Evolutionary conservation across 2,797 vertebrate species (phyloP).

Genomic region (Balearica regulorum): DNA sequence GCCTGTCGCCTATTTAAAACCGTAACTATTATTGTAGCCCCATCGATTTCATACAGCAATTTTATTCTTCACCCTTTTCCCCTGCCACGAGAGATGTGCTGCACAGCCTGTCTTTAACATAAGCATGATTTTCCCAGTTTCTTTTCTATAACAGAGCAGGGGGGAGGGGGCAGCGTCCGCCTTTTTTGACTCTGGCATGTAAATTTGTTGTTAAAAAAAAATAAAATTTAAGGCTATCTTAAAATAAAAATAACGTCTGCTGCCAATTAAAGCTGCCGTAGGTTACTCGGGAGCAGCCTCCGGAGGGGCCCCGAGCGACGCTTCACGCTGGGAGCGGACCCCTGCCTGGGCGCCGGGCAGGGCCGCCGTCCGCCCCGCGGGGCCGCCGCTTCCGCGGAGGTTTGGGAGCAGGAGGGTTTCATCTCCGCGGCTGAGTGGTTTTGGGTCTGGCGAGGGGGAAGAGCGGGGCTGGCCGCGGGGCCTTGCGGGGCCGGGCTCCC

Average conservation of each 20-base stretch:
- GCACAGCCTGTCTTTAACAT: not conserved
- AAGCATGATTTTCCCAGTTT: not conserved
- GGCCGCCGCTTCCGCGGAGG: not conserved
- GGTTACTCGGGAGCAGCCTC: not conserved
- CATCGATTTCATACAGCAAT: not conserved
- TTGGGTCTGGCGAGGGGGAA: not conserved
- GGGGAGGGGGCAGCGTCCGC: not conserved
- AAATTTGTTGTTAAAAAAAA: not conserved
- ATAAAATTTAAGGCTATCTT: not conserved
- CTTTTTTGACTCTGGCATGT: not conserved
- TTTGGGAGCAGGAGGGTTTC: not conserved
- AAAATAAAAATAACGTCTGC: conserved; percentile 4
- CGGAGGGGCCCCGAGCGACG: not conserved
- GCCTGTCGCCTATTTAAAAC: not conserved
- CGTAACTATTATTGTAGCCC: not conserved
- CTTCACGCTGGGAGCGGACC: not conserved
- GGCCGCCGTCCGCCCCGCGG: not conserved
- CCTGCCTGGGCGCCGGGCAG: not conserved
- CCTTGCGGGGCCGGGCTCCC: not conserved
- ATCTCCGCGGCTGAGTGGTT: not conserved
- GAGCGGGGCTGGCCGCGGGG: not conserved
- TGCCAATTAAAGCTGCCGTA: not conserved
- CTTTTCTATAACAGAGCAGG: not conserved
- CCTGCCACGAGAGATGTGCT: not conserved
- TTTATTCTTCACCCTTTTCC: not conserved